Conservation (phyloP, 2,113 vertebrate genomes). For the Pseudolaguvia tuberculata region DNA sequence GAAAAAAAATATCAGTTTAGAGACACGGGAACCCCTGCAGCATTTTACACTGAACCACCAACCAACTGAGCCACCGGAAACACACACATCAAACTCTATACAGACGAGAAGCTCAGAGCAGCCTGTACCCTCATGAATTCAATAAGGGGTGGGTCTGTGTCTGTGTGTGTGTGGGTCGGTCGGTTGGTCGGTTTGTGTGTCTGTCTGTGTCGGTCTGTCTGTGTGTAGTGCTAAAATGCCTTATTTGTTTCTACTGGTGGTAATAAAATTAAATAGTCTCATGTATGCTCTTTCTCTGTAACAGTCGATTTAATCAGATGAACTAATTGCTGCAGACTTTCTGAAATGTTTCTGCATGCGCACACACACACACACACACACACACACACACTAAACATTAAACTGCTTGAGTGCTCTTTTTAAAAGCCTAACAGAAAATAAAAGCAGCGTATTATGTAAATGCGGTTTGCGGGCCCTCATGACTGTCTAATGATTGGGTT, state of each 20-base stretch:
- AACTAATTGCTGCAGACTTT: neutral
- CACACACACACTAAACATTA: neutral
- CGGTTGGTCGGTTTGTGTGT: no score
- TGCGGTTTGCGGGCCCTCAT: neutral
- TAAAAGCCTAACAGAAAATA: neutral
- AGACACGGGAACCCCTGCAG: neutral
- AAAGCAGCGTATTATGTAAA: neutral
- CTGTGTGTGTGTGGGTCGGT: no score
- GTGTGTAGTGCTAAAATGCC: neutral
- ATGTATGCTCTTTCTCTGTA: no score
- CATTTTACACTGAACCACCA: neutral
- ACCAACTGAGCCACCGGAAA: neutral
- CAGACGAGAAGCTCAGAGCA: neutral
- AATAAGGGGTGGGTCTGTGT: neutral
- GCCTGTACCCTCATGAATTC: neutral
- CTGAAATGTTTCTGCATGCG: neutral
- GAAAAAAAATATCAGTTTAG: no score
- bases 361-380: neutral
- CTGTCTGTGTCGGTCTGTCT: no score
- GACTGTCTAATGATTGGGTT: neutral
- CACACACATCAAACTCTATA: neutral
- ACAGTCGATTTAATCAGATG: neutral
- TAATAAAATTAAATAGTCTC: neutral
- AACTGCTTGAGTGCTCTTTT: neutral
- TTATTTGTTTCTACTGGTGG: neutral